Percentiles rank a stretch among this genome's conserved stretches.
Evolutionary conservation across 2,888 invertebrate genomes (phyloP).

Genomic region (Harpalus rufipes): DNA sequence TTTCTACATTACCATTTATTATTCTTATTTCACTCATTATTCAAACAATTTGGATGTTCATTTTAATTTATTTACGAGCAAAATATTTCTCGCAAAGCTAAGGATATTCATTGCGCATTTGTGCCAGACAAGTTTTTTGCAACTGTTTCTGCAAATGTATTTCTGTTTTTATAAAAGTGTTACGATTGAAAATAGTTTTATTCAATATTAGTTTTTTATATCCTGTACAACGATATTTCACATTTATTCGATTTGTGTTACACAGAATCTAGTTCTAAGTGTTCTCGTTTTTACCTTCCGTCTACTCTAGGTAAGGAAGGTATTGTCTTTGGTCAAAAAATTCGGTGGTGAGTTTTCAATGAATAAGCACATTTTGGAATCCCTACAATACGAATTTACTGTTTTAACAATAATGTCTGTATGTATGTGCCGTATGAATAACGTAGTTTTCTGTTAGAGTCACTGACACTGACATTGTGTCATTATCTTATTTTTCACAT

Average conservation of each 20-base stretch:
- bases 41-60: constrained; percentile 6
- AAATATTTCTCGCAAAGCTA: neutral
- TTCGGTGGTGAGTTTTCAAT: too few species aligned
- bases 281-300: too few species aligned
- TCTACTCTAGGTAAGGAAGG: too few species aligned
- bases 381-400: too few species aligned
- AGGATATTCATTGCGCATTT: neutral
- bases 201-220: neutral
- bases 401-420: too few species aligned
- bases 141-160: neutral
- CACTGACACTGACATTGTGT: too few species aligned
- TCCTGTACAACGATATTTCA: neutral
- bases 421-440: too few species aligned
- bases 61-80: constrained; percentile 1
- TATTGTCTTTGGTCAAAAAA: too few species aligned
- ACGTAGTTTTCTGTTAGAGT: too few species aligned
- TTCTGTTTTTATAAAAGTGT: neutral
- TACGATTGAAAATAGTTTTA: neutral
- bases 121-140: neutral
- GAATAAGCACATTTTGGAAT: too few species aligned
- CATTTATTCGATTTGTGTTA: neutral
- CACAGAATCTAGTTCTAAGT: too few species aligned
- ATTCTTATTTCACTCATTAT: neutral
- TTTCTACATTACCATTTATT: constrained; percentile 20
- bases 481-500: too few species aligned